These are phyloP conservation scores for Toxotes jaculatrix DNA, from an alignment of 2,113 vertebrate genomes.

Conservation along the genomic window DNA sequence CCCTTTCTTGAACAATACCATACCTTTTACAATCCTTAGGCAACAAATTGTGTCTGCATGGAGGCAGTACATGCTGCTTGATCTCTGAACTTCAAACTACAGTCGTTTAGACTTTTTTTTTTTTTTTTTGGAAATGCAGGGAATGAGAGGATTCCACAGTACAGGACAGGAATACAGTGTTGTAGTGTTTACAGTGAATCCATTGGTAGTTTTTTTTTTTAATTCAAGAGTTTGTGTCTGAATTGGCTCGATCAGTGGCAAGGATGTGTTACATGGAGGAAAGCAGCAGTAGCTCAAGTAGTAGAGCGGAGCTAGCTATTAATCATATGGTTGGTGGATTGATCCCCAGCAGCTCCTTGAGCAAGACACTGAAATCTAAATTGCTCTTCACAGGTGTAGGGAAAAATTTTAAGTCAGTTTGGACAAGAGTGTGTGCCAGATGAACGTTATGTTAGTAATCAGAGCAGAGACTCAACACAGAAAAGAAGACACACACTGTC, in stretches of 20 bases:
- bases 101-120: background rate
- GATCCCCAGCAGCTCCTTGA: background rate
- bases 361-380: background rate
- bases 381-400: background rate
- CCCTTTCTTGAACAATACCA: conserved; percentile 62
- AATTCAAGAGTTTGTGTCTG: conserved; percentile 7
- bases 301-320: background rate
- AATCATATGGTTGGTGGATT: background rate
- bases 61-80: conserved; percentile 66
- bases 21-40: conserved; percentile 55
- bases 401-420: background rate
- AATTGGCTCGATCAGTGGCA: background rate
- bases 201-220: background rate
- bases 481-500: background rate
- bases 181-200: background rate
- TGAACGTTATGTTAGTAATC: background rate
- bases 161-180: background rate
- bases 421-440: background rate
- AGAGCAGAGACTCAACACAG: background rate
- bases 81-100: conserved; percentile 63
- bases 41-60: conserved; percentile 61
- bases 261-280: background rate
- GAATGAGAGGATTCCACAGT: background rate
- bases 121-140: background rate
- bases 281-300: background rate